Percentiles rank a stretch among this genome's conserved stretches.
Evolutionary conservation across 2,888 invertebrate species (phyloP).

Genomic region (Drosophila pullipes): DNA sequence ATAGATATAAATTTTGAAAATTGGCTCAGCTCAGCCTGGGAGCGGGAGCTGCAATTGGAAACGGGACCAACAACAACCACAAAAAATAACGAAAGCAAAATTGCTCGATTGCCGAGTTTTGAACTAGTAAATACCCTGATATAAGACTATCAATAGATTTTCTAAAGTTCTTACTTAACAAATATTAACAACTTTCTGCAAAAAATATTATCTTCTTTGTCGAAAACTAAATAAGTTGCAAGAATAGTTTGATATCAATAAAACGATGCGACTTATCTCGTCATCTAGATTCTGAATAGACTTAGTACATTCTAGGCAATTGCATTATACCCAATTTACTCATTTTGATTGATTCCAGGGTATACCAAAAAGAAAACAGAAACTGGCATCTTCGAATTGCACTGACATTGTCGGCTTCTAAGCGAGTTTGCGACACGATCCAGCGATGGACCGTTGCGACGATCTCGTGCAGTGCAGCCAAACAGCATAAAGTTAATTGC

Average conservation of each 20-base stretch:
- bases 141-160: not conserved
- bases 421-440: conserved; percentile 73
- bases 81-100: not conserved
- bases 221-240: not conserved
- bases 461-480: conserved; percentile 81
- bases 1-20: conserved; percentile 77
- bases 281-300: not conserved
- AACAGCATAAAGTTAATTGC: conserved; percentile 83
- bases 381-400: conserved; percentile 32
- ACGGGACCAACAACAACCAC: conserved; percentile 38
- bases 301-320: no score
- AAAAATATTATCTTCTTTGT: not conserved
- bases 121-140: not conserved
- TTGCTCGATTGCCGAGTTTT: not conserved
- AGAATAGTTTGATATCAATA: not conserved
- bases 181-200: not conserved
- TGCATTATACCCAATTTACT: not conserved
- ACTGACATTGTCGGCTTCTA: conserved; percentile 57
- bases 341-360: conserved; percentile 1
- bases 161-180: not conserved
- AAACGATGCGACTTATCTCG: not conserved
- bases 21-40: conserved; percentile 67
- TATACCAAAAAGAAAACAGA: not conserved
- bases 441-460: conserved; percentile 18
- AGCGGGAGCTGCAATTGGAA: conserved; percentile 49